Base-by-base conservation (phyloP, 2,888 invertebrate species). In the Latheticus oryzae region DNA sequence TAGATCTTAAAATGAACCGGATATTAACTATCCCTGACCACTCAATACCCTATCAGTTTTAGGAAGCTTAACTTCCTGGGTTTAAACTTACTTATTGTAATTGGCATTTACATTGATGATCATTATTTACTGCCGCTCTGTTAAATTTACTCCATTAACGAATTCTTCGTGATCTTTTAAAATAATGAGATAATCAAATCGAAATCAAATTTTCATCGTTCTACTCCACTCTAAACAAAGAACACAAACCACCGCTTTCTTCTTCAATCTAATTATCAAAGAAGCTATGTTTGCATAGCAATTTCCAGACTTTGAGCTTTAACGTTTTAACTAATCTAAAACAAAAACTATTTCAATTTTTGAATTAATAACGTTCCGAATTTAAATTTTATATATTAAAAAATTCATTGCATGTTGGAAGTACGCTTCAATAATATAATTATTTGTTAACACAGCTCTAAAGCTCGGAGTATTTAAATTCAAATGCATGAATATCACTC, bases 1-100 rank as follows among this genome's bases (percentile, higher is more conserved):
- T 42, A 54, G 45, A 54, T 54, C 45, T 43, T 54, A 32, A 54
- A 45, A 37, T 24, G 45, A 45, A 54, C 54, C 54, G 54, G 54
- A 54, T 54, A 54, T 54, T 54, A 45, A 53, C 54, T 43, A 35
- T 35, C 45, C 54, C 35, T 54, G 54, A 45, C 54, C 54, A 37
- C 54, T 53, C 52, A 53, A 23, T 30, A 43, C 33, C 13, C 52
- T 33, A 53, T 43, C 42, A 53, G 32, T 53, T 42, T 53, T 53
- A 53, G 42, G 52, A 50, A 38, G 50, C 38, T 50, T 32, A 19
- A 28, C 28, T 45, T 48, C 35, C 35, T 16, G 43, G 37, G 33
- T 43, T 43, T 33, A 43, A 42, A 53, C 42, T 53, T 33, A 53
- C 52, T 53, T 53, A 42, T 30, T 52, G 32, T 53, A 53, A 53